A percentile compares a stretch with the other conserved stretches of the same genome.
phyloP scores from a whole-genome alignment of 2,888 invertebrate species.

The Drosophila gaucha region DNA sequence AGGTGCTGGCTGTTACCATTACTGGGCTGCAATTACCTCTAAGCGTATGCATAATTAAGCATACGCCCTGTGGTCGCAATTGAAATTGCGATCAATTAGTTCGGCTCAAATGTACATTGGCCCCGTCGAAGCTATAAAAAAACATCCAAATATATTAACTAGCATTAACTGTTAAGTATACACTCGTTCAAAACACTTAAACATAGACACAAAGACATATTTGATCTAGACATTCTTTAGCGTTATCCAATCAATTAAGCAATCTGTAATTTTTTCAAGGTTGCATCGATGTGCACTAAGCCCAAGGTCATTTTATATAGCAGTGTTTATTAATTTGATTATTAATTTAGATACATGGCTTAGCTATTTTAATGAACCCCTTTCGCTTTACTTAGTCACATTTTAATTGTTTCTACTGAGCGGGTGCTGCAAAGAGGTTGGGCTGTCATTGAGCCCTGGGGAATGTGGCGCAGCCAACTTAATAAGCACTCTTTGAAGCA shows the following conservation, averaged over 20 bases:
- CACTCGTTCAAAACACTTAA: constrained; percentile 30
- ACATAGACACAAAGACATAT: constrained; percentile 32
- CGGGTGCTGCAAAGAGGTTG: not conserved
- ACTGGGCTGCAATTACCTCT: constrained; percentile 58
- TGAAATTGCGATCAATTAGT: constrained; percentile 55
- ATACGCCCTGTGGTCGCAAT: constrained; percentile 69
- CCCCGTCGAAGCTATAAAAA: constrained; percentile 38
- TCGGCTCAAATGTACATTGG: constrained; percentile 46
- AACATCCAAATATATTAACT: constrained; percentile 57
- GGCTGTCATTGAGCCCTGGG: not conserved
- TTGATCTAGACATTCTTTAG: constrained; percentile 52
- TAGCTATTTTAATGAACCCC: constrained; percentile 7
- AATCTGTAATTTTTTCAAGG: constrained; percentile 58
- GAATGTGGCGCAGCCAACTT: not conserved
- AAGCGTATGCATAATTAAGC: constrained; percentile 76
- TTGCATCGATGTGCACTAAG: constrained; percentile 7
- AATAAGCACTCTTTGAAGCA: not conserved
- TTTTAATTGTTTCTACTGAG: constrained; percentile 2
- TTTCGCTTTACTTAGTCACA: not conserved
- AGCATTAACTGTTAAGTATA: constrained; percentile 38
- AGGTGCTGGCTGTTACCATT: constrained; percentile 45
- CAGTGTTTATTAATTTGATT: constrained; percentile 20
- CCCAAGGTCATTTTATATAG: constrained; percentile 38
- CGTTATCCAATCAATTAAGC: constrained; percentile 59
- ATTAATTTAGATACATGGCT: constrained; percentile 14